Conservation (phyloP, 2,113 vertebrate genomes). For the Zosterops japonicus region DNA sequence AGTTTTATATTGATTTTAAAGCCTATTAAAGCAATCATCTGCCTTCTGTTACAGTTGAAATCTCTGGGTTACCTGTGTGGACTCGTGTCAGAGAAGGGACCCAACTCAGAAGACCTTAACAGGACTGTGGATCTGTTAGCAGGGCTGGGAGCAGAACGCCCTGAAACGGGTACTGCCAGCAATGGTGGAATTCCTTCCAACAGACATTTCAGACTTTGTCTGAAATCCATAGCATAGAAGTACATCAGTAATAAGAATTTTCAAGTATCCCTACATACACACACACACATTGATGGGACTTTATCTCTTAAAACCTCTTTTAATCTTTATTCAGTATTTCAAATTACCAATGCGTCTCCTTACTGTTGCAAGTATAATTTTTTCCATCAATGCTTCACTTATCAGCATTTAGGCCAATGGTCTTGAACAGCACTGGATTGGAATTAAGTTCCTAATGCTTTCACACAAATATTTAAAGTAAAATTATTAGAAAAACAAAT, state of each 20-base stretch:
- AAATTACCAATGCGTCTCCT: not conserved
- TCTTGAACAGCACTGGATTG: not conserved
- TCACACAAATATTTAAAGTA: not conserved
- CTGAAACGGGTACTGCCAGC: slow-evolving; percentile 85
- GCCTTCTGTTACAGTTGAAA: slow-evolving; percentile 79
- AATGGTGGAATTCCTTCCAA: not conserved
- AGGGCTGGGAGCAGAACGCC: slow-evolving; percentile 90
- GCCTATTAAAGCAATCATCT: not conserved
- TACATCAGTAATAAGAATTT: not conserved
- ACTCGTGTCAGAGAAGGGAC: slow-evolving; percentile 88
- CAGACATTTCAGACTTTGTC: not conserved
- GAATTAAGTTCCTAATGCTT: not conserved
- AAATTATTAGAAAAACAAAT: not conserved
- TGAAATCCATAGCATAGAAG: not conserved
- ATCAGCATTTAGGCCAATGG: not conserved
- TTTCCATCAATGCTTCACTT: not conserved
- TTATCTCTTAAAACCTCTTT: not conserved
- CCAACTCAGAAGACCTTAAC: slow-evolving; percentile 93
- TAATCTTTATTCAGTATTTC: not conserved
- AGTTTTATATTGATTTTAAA: not conserved
- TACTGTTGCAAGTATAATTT: not conserved
- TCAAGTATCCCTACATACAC: not conserved
- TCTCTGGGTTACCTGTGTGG: slow-evolving; percentile 92
- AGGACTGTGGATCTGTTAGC: slow-evolving; percentile 94
- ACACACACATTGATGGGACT: not conserved